Evolutionary conservation across 2,113 vertebrate genomes (phyloP).

Genomic region (Notarius quadriscutis): DNA sequence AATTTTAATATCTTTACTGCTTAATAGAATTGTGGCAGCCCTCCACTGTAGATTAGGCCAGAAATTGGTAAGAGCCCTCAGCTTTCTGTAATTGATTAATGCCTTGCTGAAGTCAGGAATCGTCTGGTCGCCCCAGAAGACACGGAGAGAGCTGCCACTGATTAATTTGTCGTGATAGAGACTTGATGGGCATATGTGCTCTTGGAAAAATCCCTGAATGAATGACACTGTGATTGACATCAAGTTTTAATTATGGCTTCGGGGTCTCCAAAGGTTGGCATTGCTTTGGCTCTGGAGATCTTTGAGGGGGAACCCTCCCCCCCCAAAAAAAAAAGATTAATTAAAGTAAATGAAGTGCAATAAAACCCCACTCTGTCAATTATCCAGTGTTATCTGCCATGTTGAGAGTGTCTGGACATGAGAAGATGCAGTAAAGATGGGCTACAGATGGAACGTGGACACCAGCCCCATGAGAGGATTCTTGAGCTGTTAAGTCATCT

Average conservation of each 20-base stretch:
- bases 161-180: slow-evolving; percentile 54
- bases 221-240: slow-evolving; percentile 47
- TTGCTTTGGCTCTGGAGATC: slow-evolving; percentile 28
- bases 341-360: slow-evolving; percentile 52
- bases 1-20: slow-evolving; percentile 28
- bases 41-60: slow-evolving; percentile 28
- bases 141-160: neutral
- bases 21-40: slow-evolving; percentile 30
- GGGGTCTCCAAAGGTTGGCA: slow-evolving; percentile 33
- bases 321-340: slow-evolving; percentile 33
- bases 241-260: slow-evolving; percentile 51
- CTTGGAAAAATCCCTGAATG: slow-evolving; percentile 37
- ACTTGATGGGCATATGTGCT: slow-evolving; percentile 37
- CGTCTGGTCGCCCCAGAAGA: slow-evolving; percentile 32
- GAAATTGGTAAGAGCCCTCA: slow-evolving; percentile 30
- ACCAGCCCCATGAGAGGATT: neutral
- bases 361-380: slow-evolving; percentile 41
- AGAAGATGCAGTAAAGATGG: neutral
- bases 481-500: neutral
- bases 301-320: neutral
- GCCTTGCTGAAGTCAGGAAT: slow-evolving; percentile 21
- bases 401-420: slow-evolving; percentile 18
- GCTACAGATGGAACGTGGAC: slow-evolving; percentile 1
- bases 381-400: slow-evolving; percentile 8
- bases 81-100: slow-evolving; percentile 48